Evolutionary conservation across 2,797 vertebrate species (phyloP), one percentile per base, ranked within the genome.

Genomic region (Nyctibius grandis): DNA sequence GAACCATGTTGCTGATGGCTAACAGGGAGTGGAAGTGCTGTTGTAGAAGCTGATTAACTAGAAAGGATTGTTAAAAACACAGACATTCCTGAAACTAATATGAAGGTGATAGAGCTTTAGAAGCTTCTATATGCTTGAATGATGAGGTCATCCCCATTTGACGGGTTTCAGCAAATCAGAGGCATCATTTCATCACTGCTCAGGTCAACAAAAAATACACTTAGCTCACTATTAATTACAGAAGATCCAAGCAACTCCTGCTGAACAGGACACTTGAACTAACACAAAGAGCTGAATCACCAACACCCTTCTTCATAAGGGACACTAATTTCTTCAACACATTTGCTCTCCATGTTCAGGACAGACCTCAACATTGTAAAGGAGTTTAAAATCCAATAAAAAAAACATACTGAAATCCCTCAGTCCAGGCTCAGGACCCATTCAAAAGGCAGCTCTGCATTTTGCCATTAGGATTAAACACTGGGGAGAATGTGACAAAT

Each of bases 141-240:
- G 73, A 76, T 94, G 84, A 95, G 44, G 89, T 94, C 86, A 97
- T 38, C 61, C 17, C 67, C 61, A 93, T 88, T 51, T 94, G 64
- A 82, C 67, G 89, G 44, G 64, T 79, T 93, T 86, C 85, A 89
- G 74, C 79, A 85, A 92, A 94, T 80, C 87, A 79, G 72, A 91
- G 61, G 48, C n/a, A 84, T n/a, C 45, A 81, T 76, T 96, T 91
- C 75, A 79, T 94, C 59, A 91, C 40, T 70, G 54, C 81, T 75
- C 68, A 90, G 54, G 69, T 74, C 6, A 0, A 89, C 90, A 91
- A 38, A 72, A 94, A 89, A 59, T 36, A 64, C 38, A 77, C 51
- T 67, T 80, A 85, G 72, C 88, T 95, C 84, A 83, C 67, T 91
- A 82, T 72, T 94, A 95, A 96, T 96, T 96, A 95, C 42, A 94